Evolutionary conservation across 2,113 vertebrate species (phyloP), one percentile per base, ranked within the genome.

Genomic region (Antennarius striatus): DNA sequence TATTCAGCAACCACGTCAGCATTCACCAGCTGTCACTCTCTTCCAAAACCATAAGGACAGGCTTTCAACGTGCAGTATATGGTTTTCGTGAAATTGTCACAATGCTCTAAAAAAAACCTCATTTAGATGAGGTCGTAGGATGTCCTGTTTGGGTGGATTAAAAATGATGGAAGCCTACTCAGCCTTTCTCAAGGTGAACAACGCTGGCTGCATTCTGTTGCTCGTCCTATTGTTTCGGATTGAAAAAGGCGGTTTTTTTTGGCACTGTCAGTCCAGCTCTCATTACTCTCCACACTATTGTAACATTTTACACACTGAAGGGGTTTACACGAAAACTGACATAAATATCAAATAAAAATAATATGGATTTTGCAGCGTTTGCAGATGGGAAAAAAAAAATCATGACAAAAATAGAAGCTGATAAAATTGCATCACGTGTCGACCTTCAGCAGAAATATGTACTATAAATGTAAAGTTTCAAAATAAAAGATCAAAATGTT

Each of bases 171-270:
- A 79, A 81, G 71, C 58, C 68, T 69, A 32, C 53, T 57, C 68
- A 77, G 74, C 50, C 71, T 68, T 57, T 81, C 77, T 85, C 82
- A 81, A 90, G 81, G 84, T 85, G 81, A 90, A 85, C 80, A 79
- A 82, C 67, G 63, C 81, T 81, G 80, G 61, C 71, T 76, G 68
- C 73, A 42, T 78, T 46, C 68, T 78, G 54, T 39, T 81, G 67
- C 79, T 77, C 75, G 65, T 80, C 70, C 86, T 57, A 87, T 91
- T 87, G 88, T 91, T 83, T 84, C 66, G n/a, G 48, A 45, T 50
- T 80, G 75, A 85, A 77, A 71, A 60, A 73, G 72, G 53, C 77
- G 59, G 59, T 66, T 51, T 65, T 73, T 62, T 56, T 61, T 53
- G 13, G 48, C 36, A 46, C 53, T 54, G 29, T 80, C 62, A 43